phyloP scores from a whole-genome alignment of 2,888 invertebrate species.

The Pristionchus mayeri region DNA sequence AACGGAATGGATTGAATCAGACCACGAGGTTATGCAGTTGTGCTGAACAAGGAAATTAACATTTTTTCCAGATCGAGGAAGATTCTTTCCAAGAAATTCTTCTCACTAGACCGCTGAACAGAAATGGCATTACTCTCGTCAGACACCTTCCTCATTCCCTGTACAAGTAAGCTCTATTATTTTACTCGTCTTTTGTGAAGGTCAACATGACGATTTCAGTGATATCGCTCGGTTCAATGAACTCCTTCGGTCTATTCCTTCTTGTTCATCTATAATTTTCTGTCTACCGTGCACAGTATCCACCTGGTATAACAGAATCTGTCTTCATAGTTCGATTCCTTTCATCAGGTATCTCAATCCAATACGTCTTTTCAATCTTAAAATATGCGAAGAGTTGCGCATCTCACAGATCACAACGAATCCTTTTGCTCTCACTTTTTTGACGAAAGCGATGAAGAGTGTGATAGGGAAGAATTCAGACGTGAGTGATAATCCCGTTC shows the following conservation, averaged over 20 bases:
- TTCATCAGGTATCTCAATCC: constrained; percentile 27
- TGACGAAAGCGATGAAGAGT: constrained; percentile 9
- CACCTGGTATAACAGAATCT: background rate
- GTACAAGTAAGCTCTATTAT: background rate
- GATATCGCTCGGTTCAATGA: background rate
- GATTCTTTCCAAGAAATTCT: background rate
- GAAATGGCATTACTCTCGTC: background rate
- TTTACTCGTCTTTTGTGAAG: background rate
- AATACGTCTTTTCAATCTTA: background rate
- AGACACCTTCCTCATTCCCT: background rate
- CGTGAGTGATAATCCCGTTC: background rate
- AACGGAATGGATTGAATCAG: constrained; percentile 37
- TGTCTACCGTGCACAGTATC: background rate
- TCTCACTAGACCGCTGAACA: background rate
- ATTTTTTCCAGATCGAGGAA: background rate
- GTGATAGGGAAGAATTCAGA: background rate
- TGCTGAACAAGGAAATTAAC: too few species aligned
- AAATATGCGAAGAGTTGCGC: background rate
- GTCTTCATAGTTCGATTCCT: background rate
- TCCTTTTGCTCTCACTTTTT: constrained; percentile 25
- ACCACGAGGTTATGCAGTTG: background rate
- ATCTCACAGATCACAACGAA: constrained; percentile 36
- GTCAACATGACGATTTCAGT: background rate
- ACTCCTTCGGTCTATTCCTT: constrained; percentile 4
- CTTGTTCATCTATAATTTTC: constrained; percentile 17